Evolutionary conservation across 2,888 invertebrate species (phyloP).

Genomic region (Dermolepida albohirtum): DNA sequence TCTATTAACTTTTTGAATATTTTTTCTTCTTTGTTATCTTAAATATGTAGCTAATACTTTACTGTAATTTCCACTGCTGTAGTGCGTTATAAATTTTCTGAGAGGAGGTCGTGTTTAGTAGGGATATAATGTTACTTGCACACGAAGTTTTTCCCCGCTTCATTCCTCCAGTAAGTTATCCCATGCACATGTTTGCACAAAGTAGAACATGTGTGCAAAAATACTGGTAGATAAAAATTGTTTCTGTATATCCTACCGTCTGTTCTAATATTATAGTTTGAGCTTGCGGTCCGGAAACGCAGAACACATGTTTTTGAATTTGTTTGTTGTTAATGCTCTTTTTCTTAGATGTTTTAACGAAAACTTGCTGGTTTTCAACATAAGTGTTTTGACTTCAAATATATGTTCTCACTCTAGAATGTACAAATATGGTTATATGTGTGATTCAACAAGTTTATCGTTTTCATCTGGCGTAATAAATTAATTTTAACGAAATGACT

Average conservation of each 20-base stretch:
- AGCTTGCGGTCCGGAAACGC: conserved; percentile 54
- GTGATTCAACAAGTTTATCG: conserved; percentile 13
- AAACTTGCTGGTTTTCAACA: conserved; percentile 23
- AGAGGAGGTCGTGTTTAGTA: conserved; percentile 12
- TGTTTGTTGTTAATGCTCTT: conserved; percentile 1
- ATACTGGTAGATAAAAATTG: conserved; percentile 52
- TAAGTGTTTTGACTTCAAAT: conserved; percentile 19
- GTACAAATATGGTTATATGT: conserved; percentile 21
- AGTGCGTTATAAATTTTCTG: too few species aligned
- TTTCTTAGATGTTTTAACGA: too few species aligned
- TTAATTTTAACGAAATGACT: conserved; percentile 8
- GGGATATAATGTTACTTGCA: conserved; percentile 12
- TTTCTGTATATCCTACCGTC: conserved; percentile 54
- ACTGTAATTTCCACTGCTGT: too few species aligned
- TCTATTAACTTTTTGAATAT: too few species aligned
- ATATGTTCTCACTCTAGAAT: conserved; percentile 26
- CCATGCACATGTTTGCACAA: conserved; percentile 36
- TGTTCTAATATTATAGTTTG: conserved; percentile 44
- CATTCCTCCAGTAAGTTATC: conserved; percentile 32
- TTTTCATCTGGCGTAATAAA: conserved; percentile 13
- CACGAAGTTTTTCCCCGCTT: conserved; percentile 8
- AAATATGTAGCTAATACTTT: too few species aligned
- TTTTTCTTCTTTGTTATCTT: too few species aligned
- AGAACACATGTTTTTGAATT: conserved; percentile 52
- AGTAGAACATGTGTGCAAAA: conserved; percentile 49